phyloP scores from a whole-genome alignment of 2,888 invertebrate species.

The Sinodicranocentrus sp. region DNA sequence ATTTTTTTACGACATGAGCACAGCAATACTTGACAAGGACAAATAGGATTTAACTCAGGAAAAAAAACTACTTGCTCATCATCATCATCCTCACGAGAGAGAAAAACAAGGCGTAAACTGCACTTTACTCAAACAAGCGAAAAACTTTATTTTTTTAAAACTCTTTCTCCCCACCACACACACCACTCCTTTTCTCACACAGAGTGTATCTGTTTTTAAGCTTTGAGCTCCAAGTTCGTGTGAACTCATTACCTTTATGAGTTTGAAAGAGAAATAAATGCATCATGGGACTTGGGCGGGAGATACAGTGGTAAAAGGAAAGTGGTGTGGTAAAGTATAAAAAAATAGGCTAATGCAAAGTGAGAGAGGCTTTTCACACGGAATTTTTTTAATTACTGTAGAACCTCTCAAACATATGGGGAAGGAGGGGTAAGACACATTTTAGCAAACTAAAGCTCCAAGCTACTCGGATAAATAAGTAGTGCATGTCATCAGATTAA shows the following conservation, averaged over 20 bases:
- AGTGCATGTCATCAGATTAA: constrained; percentile 23
- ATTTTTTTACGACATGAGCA: constrained; percentile 24
- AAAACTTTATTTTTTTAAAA: not conserved
- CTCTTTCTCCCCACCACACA: not conserved
- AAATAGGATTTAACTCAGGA: constrained; percentile 49
- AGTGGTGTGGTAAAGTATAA: not conserved
- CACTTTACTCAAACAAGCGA: not conserved
- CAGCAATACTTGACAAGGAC: constrained; percentile 59
- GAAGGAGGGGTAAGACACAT: not conserved
- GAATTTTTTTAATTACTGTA: constrained; percentile 15
- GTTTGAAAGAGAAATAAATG: constrained; percentile 25
- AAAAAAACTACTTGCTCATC: constrained; percentile 38
- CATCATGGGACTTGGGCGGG: not conserved
- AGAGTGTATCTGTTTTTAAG: not conserved
- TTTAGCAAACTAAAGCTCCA: too few species aligned
- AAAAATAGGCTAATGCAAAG: constrained; percentile 35
- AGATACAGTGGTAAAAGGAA: not conserved
- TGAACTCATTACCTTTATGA: constrained; percentile 63
- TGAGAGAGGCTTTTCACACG: constrained; percentile 35
- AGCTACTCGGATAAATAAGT: too few species aligned
- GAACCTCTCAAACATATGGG: not conserved
- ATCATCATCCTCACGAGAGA: constrained; percentile 6
- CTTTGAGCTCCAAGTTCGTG: constrained; percentile 8
- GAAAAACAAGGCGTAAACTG: constrained; percentile 3
- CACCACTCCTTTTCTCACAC: constrained; percentile 1